phyloP scores from a whole-genome alignment of 1,140 invertebrate genomes.

The Dendrolimus kikuchii region DNA sequence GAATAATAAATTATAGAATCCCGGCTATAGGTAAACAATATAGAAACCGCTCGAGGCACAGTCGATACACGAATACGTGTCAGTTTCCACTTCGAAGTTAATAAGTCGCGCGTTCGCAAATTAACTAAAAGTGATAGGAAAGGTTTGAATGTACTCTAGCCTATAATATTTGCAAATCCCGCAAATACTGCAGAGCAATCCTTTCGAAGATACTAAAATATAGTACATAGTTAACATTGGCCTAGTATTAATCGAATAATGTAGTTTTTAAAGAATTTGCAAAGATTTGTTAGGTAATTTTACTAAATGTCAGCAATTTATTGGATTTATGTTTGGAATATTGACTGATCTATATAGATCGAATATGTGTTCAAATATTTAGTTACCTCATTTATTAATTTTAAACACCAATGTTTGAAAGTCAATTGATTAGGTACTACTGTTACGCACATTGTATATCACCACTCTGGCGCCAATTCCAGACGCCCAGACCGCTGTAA shows the following conservation, averaged over 20 bases:
- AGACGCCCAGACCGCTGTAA: no score
- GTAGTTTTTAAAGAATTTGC: no score
- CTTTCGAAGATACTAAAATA: slow-evolving; percentile 26
- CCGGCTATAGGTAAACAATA: no score
- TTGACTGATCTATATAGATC: no score
- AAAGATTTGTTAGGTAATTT: no score
- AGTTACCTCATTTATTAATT: neutral
- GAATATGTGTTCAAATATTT: no score
- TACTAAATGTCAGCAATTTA: no score
- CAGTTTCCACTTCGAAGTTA: slow-evolving; percentile 5
- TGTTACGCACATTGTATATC: no score
- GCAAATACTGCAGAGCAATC: slow-evolving; percentile 65
- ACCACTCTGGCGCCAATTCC: no score
- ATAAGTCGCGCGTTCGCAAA: slow-evolving; percentile 22
- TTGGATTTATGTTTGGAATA: no score
- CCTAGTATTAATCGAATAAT: slow-evolving; percentile 1
- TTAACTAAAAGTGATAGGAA: slow-evolving; percentile 29
- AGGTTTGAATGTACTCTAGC: slow-evolving; percentile 48
- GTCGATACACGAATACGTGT: slow-evolving; percentile 23
- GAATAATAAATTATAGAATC: no score
- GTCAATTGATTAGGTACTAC: no score
- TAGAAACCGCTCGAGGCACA: slow-evolving; percentile 52
- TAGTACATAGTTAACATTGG: slow-evolving; percentile 1
- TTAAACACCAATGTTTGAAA: neutral
- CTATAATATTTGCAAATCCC: slow-evolving; percentile 48